Conservation (phyloP, 1,140 invertebrate species). For the Hypothenemus hampei region DNA sequence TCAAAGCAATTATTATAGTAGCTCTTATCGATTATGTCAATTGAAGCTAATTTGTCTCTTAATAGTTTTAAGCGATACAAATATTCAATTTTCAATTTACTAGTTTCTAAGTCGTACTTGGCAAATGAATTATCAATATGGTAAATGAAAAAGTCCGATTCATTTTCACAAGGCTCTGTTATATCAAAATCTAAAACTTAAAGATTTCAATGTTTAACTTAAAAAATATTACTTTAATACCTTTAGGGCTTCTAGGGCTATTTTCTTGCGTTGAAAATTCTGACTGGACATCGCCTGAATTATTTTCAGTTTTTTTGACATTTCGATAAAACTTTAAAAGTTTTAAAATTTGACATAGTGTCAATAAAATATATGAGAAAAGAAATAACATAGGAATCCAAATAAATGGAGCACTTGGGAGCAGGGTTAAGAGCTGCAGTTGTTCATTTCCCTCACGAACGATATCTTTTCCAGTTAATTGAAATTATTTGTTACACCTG, state of each 20-base stretch:
- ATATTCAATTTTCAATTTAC: conserved; percentile 14
- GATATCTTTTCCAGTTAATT: conserved; percentile 30
- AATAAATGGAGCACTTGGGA: conserved; percentile 14
- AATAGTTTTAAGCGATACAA: conserved; percentile 6
- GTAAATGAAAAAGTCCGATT: not conserved
- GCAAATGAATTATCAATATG: not conserved
- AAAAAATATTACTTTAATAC: not conserved
- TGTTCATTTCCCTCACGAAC: conserved; percentile 32
- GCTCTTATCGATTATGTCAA: conserved; percentile 11
- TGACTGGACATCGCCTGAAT: conserved; percentile 6
- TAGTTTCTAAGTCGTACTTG: not conserved
- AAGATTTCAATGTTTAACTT: not conserved
- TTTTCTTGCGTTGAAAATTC: conserved; percentile 3
- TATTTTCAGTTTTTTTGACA: conserved; percentile 19
- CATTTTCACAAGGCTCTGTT: not conserved
- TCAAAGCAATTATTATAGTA: conserved; percentile 12
- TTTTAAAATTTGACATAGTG: not conserved
- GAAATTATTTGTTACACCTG: conserved; percentile 21
- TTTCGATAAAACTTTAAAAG: not conserved
- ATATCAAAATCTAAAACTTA: not conserved
- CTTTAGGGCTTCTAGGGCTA: not conserved
- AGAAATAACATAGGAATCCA: not conserved
- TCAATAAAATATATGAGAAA: not conserved
- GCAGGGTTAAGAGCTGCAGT: conserved; percentile 5
- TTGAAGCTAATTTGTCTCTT: conserved; percentile 8